Percentiles rank a stretch among this genome's conserved stretches.
These are phyloP conservation scores for Leptosomus discolor DNA, from an alignment of 2,113 vertebrate species.

Conservation along the genomic window DNA sequence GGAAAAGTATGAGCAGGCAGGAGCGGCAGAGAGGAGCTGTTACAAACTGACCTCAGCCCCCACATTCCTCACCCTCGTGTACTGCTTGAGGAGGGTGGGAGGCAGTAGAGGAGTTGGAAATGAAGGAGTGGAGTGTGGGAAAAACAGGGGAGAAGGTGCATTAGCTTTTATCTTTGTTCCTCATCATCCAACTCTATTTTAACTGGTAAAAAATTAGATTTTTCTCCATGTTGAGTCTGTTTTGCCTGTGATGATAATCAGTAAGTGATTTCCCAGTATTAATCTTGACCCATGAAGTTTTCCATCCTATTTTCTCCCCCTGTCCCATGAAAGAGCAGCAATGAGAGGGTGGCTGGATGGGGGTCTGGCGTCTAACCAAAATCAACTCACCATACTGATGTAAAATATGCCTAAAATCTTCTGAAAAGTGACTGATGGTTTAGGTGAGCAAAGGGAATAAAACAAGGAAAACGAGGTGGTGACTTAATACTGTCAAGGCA, in stretches of 20 bases:
- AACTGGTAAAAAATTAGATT: neutral
- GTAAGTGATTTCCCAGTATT: neutral
- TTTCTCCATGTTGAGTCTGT: neutral
- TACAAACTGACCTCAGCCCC: neutral
- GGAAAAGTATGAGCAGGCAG: neutral
- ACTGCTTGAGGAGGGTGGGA: neutral
- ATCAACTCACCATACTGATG: neutral
- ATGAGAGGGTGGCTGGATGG: neutral
- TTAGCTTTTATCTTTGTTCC: neutral
- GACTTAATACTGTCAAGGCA: neutral
- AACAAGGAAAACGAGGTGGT: neutral
- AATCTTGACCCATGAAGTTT: neutral
- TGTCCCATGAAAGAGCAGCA: neutral
- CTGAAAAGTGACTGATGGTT: neutral
- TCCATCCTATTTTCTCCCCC: neutral
- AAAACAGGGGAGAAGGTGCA: neutral
- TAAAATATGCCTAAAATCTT: neutral
- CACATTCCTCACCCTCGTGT: fast-evolving
- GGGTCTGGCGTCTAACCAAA: neutral
- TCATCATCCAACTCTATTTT: neutral
- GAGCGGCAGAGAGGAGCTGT: neutral
- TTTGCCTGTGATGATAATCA: neutral
- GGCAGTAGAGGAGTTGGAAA: neutral
- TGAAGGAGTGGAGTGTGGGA: neutral
- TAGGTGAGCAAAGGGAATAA: neutral